A percentile compares a stretch with the other conserved stretches of the same genome.
Conservation (phyloP, 2,888 invertebrate genomes). For the Rhodophaea formosa region DNA sequence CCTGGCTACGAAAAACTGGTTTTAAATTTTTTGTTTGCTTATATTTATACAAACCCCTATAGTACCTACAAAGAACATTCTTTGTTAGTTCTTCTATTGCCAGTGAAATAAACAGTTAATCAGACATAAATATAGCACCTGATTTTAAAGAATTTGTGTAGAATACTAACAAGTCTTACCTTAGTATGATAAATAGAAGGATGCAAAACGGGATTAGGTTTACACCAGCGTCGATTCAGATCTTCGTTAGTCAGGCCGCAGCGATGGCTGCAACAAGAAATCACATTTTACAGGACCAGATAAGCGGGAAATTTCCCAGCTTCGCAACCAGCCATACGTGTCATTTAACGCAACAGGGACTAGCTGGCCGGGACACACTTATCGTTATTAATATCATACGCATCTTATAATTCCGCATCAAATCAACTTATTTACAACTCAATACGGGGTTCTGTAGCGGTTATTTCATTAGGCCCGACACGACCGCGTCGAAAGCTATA, state of each 20-base stretch:
- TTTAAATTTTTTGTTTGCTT: too few species aligned
- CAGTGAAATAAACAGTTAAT: too few species aligned
- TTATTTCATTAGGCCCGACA: conserved; percentile 51
- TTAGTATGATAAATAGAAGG: conserved; percentile 93
- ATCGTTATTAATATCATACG: conserved; percentile 34
- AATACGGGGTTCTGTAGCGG: conserved; percentile 44
- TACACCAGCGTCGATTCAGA: conserved; percentile 91
- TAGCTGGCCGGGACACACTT: conserved; percentile 37
- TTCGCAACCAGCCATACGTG: conserved; percentile 39
- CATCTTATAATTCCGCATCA: conserved; percentile 30
- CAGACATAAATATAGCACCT: not conserved
- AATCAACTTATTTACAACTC: conserved; percentile 48
- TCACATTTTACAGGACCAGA: conserved; percentile 52
- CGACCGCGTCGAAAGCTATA: conserved; percentile 41
- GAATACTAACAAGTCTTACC: conserved; percentile 53
- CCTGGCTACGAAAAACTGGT: too few species aligned
- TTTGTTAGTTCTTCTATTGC: too few species aligned
- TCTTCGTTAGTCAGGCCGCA: conserved; percentile 92
- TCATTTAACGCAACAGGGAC: conserved; percentile 50
- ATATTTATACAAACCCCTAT: too few species aligned
- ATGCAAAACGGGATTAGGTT: conserved; percentile 87
- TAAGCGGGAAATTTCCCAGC: conserved; percentile 52
- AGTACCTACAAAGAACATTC: too few species aligned
- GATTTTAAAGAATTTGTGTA: not conserved
- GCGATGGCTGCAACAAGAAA: conserved; percentile 85